Base-by-base conservation (phyloP, 2,797 vertebrate genomes). In the Otus scops region DNA sequence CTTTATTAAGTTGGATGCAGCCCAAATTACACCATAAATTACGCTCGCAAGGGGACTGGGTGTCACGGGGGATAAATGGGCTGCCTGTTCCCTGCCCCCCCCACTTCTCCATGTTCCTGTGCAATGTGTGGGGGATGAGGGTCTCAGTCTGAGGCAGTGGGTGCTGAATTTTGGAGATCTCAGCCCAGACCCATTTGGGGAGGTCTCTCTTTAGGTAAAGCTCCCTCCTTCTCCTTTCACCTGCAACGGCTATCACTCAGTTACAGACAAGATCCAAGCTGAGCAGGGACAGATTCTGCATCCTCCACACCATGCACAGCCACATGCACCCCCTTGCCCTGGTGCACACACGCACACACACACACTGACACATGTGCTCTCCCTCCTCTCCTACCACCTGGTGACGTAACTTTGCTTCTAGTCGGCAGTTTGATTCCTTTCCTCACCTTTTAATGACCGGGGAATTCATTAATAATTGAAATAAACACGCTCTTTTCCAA, bases 401-500 rank as follows among this genome's bases (percentile, higher is more conserved):
- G 83, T 96, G 95, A 97, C 1, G 75, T 95, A 94, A 95, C 89
- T 93, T 87, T 51, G 60, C 87, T 91, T 68, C 93, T 82, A 65
- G 45, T 16, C 11, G 3, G 87, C 93, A 59, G 85, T 86, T 94
- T 82, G 75, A 96, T 95, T 95, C 85, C 89, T 96, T 96, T 96
- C 90, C 92, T 97, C 94, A 96, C 96, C 96, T 97, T 97, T 97
- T 97, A 97, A 97, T 97, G 95, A 96, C 95, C 21, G 11, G 92
- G 90, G 93, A 96, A 97, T 97, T 97, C 93, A 97, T 97, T 97
- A 97, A 97, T 97, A 97, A 97, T 97, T 97, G 93, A 97, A 97
- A 97, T 96, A 97, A 97, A 97, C 95, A 97, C 0, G 27, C 69
- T 96, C 77, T 92, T 95, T 97, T 89, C 95, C 93, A 95, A 89